phyloP scores from a whole-genome alignment of 1,140 invertebrate species.

The Tyrophagus putrescentiae region DNA sequence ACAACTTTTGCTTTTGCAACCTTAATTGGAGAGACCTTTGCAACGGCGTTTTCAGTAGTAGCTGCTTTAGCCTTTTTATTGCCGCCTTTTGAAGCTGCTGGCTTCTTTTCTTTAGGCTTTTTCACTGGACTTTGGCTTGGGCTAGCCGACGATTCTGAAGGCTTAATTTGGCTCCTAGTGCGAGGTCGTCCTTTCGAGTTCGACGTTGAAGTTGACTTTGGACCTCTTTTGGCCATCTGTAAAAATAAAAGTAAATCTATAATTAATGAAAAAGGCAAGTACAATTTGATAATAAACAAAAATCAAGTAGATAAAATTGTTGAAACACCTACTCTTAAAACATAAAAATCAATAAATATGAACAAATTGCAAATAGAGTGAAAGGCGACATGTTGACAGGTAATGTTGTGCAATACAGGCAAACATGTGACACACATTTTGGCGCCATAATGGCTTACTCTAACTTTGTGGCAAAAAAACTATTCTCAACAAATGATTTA shows the following conservation, averaged over 20 bases:
- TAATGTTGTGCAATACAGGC: too few species aligned
- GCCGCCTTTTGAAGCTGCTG: too few species aligned
- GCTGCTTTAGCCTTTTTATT: too few species aligned
- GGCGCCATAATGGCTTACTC: too few species aligned
- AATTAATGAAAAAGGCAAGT: not conserved
- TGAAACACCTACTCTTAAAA: too few species aligned
- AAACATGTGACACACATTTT: too few species aligned
- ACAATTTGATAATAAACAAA: not conserved
- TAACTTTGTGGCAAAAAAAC: too few species aligned
- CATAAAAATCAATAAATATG: too few species aligned
- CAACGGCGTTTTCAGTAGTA: too few species aligned
- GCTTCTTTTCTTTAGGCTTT: not conserved
- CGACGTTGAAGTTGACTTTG: not conserved
- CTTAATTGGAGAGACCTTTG: not conserved
- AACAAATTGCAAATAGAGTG: too few species aligned
- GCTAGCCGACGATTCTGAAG: not conserved
- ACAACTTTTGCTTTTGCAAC: not conserved
- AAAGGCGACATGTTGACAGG: too few species aligned
- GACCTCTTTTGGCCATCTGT: slow-evolving; percentile 16
- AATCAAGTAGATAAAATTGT: slow-evolving; percentile 7
- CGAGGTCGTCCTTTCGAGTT: not conserved
- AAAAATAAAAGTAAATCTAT: not conserved
- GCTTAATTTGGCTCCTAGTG: not conserved
- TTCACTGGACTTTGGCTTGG: not conserved
- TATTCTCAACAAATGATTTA: too few species aligned